Evolutionary conservation across 2,888 invertebrate species (phyloP), one percentile per base, ranked within the genome.

Genomic region (Encarsia formosa): DNA sequence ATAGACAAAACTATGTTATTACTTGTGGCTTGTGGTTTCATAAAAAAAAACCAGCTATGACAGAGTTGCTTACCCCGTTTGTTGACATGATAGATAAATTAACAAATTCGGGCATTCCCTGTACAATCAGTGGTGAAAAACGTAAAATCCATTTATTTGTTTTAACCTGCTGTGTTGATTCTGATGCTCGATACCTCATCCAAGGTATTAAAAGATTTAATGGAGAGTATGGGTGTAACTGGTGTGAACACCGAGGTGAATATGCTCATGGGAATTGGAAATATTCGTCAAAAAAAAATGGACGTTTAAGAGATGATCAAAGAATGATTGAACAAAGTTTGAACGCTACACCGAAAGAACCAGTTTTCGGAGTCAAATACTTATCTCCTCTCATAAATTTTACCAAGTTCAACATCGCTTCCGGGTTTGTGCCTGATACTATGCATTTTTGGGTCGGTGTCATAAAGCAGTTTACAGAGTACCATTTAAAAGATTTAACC

Each of bases 371-470:
- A 20, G 22, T 39, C 9, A 39, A 39, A 4, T 22, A 23, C 15
- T 20, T 39, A 39, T 39, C 39, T 3, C 39, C 39, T 5, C 15
- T 39, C 8, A 22, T 39, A 4, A 22, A 22, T 39, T 6, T 39
- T 20, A 39, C 13, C 11, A n/a, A 16, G 5, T 39, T 39, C n/a
- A n/a, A 39, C n/a, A 39, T 39, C n/a, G 23, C n/a, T 4, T 16
- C n/a, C 9, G 23, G 23, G 3, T 22, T 20, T 8, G 39, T 39
- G 13, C 39, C 39, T 3, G 23, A 39, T 22, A 23, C 11, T n/a
- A 39, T 23, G 39, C 39, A 39, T 16, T 39, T 4, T 39, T 22
- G 20, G 13, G 20, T 35, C n/a, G 56, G 49, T 1, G 46, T 47
- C 16, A 34, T 26, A 23, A 31, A 29, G 39, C 39, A 52, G 31